Percentiles rank a stretch among this genome's conserved stretches.
Evolutionary conservation across 2,113 vertebrate species (phyloP).

Genomic region (Macaca nemestrina): DNA sequence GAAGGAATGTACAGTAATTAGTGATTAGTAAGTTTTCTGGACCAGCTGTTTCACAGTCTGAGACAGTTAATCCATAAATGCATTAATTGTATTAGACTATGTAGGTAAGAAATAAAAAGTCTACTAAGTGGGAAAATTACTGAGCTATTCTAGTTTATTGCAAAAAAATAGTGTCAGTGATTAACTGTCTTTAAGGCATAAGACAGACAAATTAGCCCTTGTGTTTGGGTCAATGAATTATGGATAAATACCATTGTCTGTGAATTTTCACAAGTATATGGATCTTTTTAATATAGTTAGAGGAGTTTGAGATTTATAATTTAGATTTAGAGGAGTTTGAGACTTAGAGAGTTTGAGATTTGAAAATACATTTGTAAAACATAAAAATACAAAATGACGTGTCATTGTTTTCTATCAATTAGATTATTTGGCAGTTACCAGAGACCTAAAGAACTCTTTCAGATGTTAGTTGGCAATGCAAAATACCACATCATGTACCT

Average conservation of each 20-base stretch:
- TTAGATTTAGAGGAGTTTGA: no score
- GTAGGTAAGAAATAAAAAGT: conserved; percentile 66
- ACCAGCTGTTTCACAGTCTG: conserved; percentile 69
- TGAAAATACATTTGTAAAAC: conserved; percentile 51
- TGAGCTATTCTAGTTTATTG: conserved; percentile 44
- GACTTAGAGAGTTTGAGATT: neutral
- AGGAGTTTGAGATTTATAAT: neutral
- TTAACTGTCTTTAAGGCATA: conserved; percentile 49
- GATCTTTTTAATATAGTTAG: conserved; percentile 12
- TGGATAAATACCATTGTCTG: conserved; percentile 11
- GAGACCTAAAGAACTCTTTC: conserved; percentile 20
- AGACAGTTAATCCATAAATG: conserved; percentile 73
- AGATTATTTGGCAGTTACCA: neutral
- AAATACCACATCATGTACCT: neutral
- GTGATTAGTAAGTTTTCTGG: conserved; percentile 66
- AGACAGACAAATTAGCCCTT: conserved; percentile 43
- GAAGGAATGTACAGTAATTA: conserved; percentile 72
- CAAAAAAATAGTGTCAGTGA: neutral
- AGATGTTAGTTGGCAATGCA: neutral
- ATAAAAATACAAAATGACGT: conserved; percentile 29
- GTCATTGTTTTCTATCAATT: conserved; percentile 1
- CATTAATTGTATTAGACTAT: conserved; percentile 69
- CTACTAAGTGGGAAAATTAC: conserved; percentile 65
- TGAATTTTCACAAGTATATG: conserved; percentile 3
- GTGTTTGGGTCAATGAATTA: conserved; percentile 31